Base-by-base conservation (phyloP, 1,140 invertebrate species). In the Himalopsyche phryganea region DNA sequence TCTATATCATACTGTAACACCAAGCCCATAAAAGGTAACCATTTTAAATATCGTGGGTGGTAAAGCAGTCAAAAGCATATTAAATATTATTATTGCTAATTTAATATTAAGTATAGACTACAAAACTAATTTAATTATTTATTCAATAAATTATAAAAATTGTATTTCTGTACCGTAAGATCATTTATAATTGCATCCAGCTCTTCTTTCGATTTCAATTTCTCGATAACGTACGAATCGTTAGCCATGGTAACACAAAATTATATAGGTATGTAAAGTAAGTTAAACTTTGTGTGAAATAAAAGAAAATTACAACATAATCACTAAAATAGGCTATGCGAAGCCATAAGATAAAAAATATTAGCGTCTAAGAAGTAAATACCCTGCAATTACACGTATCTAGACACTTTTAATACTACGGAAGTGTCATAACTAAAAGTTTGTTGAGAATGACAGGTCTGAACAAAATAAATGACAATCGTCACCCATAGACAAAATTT, bases 1-100 rank as follows among this genome's bases (percentile, higher is more conserved):
- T n/a, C n/a, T n/a, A n/a, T n/a, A n/a, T n/a, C n/a, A n/a, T n/a
- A n/a, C n/a, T n/a, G n/a, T 28, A 17, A 15, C 17, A 33, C 45
- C 57, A 41, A 55, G 41, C 51, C 59, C 60, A 53, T 58, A 58
- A 54, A 62, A 40, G 60, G 60, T 42, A 58, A 49, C 41, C 54
- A 58, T 54, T 44, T 42, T 50, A 46, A 23, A 53, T 42, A 41
- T 50, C 18, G 50, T 58, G 55, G 50, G 60, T 23, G 38, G 32
- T n/a, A n/a, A n/a, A n/a, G 11, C 33, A 15, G 2, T 13, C 32
- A 9, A 40, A 48, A 15, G 35, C 7, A n/a, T 4, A 47, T 17
- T 13, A 33, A 35, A 38, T 36, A 28, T 18, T 15, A 18, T 20
- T n/a, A n/a, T n/a, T n/a, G 6, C 40, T 50, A 18, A 40, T 33